Percentiles rank a stretch among this genome's conserved stretches.
Conservation (phyloP, 1,140 invertebrate genomes). For the Dendroctonus valens region DNA sequence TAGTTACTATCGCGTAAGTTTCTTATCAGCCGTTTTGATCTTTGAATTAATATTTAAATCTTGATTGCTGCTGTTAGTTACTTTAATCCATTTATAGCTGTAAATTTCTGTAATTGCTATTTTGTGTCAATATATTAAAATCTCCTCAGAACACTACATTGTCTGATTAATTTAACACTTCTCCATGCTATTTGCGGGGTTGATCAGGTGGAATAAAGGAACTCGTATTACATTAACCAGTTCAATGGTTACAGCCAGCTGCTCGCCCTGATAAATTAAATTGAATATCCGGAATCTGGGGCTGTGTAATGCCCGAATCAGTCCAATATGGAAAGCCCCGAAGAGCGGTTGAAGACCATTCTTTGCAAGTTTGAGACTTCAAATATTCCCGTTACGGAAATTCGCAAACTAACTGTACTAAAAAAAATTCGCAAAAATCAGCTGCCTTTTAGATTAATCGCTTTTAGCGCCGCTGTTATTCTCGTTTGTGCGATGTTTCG, state of each 20-base stretch:
- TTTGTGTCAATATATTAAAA: too few species aligned
- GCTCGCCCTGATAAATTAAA: slow-evolving; percentile 21
- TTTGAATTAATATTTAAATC: too few species aligned
- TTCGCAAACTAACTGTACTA: slow-evolving; percentile 30
- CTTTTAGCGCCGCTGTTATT: not conserved
- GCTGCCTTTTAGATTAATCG: not conserved
- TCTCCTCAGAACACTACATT: too few species aligned
- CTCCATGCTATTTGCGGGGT: too few species aligned
- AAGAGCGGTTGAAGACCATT: slow-evolving; percentile 37
- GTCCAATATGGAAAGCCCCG: slow-evolving; percentile 37
- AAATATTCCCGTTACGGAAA: slow-evolving; percentile 20
- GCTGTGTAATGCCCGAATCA: not conserved
- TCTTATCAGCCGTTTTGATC: too few species aligned
- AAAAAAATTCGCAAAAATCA: slow-evolving; percentile 2
- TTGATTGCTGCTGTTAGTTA: too few species aligned
- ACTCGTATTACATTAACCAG: slow-evolving; percentile 7
- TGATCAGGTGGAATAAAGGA: too few species aligned
- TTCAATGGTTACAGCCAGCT: slow-evolving; percentile 28
- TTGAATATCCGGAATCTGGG: slow-evolving; percentile 4
- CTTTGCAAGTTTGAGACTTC: slow-evolving; percentile 32
- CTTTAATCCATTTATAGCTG: too few species aligned
- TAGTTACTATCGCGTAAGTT: too few species aligned
- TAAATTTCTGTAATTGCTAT: too few species aligned
- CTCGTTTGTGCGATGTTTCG: slow-evolving; percentile 4
- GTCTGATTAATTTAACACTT: too few species aligned